A percentile compares a stretch with the other conserved stretches of the same genome.
Conservation (phyloP, 2,113 vertebrate genomes). For the Symphodus melops region DNA sequence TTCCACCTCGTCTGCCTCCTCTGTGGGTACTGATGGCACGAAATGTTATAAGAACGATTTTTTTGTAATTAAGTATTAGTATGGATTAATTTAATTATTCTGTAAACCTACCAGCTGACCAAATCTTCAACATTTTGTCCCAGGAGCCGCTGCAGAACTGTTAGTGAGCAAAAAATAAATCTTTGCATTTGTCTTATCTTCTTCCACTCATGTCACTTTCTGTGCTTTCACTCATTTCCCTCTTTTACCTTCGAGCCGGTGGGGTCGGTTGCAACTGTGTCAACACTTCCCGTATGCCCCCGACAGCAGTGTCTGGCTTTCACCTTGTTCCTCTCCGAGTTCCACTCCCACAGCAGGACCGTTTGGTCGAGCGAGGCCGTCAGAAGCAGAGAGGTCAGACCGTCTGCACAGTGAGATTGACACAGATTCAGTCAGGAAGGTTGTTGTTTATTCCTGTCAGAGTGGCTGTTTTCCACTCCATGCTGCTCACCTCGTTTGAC, state of each 20-base stretch:
- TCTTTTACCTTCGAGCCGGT: constrained; percentile 88
- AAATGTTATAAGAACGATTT: neutral
- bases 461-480: rapidly evolving
- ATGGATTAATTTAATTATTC: neutral
- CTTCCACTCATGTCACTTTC: neutral
- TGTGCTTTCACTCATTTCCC: too few relatives aligned
- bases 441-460: too few relatives aligned
- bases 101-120: constrained; percentile 92
- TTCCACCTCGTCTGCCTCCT: constrained; percentile 92
- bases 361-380: constrained; percentile 97
- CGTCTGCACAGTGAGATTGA: constrained; percentile 78
- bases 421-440: neutral
- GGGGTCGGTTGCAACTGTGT: constrained; percentile 89
- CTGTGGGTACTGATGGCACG: constrained; percentile 87
- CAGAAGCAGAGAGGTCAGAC: constrained; percentile 89
- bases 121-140: constrained; percentile 99
- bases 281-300: constrained; percentile 93
- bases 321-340: constrained; percentile 90
- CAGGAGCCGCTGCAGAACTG: constrained; percentile 99
- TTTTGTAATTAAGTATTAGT: neutral
- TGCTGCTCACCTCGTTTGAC: constrained; percentile 90
- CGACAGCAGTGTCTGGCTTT: constrained; percentile 94
- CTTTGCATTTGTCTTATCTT: neutral
- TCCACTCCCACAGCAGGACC: constrained; percentile 96
- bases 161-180: constrained; percentile 36